Evolutionary conservation across 1,140 invertebrate species (phyloP).

Genomic region (Caenorhabditis inopinata): DNA sequence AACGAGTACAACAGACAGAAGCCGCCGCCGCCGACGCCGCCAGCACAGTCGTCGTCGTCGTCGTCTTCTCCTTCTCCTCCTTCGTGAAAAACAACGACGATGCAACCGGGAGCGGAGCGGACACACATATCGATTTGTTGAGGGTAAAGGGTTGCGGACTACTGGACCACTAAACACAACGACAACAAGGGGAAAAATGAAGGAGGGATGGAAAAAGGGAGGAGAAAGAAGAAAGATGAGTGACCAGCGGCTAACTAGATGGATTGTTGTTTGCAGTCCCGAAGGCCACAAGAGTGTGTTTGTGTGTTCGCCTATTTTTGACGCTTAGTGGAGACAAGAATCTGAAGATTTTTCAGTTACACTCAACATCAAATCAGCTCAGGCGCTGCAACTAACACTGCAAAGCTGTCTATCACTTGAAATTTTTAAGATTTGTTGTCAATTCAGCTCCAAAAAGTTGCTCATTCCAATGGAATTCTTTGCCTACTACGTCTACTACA

Average conservation of each 20-base stretch:
- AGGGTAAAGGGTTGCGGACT: conserved; percentile 5
- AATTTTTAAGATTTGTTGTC: too few species aligned
- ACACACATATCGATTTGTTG: conserved; percentile 31
- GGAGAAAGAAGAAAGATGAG: conserved; percentile 15
- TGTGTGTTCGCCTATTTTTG: conserved; percentile 1
- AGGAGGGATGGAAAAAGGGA: conserved; percentile 18
- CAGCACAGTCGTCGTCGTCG: neutral
- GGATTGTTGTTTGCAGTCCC: conserved; percentile 21
- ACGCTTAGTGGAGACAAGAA: neutral
- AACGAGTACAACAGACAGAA: conserved; percentile 3
- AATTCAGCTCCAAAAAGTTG: too few species aligned
- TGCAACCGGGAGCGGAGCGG: neutral
- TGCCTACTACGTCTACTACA: too few species aligned
- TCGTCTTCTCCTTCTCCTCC: conserved; percentile 38
- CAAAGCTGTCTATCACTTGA: too few species aligned
- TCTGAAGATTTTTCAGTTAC: neutral
- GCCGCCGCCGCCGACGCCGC: too few species aligned
- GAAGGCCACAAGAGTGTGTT: neutral
- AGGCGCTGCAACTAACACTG: too few species aligned
- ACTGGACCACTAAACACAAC: conserved; percentile 7
- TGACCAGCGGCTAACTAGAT: conserved; percentile 11
- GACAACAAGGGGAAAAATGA: neutral
- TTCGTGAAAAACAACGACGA: conserved; percentile 12
- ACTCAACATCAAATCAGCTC: neutral
- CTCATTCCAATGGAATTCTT: too few species aligned